Percentiles rank a stretch among this genome's conserved stretches.
These are phyloP conservation scores for Thrips palmi DNA, from an alignment of 1,140 invertebrate genomes.

Conservation along the genomic window DNA sequence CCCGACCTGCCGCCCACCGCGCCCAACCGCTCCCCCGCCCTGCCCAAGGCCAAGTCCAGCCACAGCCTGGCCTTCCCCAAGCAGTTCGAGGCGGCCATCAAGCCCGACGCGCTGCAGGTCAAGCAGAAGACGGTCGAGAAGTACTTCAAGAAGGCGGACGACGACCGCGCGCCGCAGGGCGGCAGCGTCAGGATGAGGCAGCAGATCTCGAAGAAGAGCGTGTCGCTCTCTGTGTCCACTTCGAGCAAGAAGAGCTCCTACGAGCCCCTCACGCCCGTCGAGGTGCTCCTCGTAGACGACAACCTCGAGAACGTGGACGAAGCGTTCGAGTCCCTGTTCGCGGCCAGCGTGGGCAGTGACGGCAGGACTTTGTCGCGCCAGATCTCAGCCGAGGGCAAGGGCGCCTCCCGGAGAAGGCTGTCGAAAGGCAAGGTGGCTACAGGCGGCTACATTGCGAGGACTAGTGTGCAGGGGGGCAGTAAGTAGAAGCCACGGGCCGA, in stretches of 20 bases:
- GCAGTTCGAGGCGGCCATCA: constrained; percentile 58
- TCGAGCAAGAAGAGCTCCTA: background rate
- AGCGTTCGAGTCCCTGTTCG: constrained; percentile 23
- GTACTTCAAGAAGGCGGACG: constrained; percentile 44
- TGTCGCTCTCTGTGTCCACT: too few relatives aligned
- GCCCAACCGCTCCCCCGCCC: constrained; percentile 24
- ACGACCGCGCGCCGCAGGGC: too few relatives aligned
- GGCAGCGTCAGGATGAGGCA: too few relatives aligned
- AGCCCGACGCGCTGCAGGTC: constrained; percentile 44
- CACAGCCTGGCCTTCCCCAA: constrained; percentile 47
- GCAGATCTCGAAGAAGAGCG: constrained; percentile 8
- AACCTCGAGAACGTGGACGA: constrained; percentile 24
- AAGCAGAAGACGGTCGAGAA: constrained; percentile 62
- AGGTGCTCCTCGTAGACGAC: constrained; percentile 13
- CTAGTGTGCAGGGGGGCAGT: too few relatives aligned
- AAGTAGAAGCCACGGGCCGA: too few relatives aligned
- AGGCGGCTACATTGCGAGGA: too few relatives aligned
- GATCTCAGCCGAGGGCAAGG: too few relatives aligned
- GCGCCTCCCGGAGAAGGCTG: too few relatives aligned
- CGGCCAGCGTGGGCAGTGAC: too few relatives aligned
- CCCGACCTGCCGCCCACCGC: constrained; percentile 19
- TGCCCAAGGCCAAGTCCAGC: constrained; percentile 48
- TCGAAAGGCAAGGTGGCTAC: too few relatives aligned
- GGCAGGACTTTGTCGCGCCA: too few relatives aligned
- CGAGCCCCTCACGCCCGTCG: background rate